These are phyloP conservation scores for Armadillidium nasatum DNA, from an alignment of 1,140 invertebrate genomes.

Conservation along the genomic window DNA sequence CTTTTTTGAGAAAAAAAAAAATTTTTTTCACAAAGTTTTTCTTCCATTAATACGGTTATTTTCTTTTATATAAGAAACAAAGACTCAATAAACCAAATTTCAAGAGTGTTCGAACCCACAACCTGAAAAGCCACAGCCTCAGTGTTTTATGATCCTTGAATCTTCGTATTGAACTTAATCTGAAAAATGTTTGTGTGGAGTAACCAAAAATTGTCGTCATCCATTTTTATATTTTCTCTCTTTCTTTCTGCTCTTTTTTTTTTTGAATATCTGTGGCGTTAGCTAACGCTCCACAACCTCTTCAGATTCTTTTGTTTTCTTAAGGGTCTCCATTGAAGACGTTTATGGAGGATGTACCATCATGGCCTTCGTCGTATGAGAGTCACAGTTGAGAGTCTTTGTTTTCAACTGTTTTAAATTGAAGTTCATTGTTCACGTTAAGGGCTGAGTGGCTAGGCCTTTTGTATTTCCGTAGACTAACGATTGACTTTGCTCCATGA, in stretches of 20 bases:
- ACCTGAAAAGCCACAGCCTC: neutral
- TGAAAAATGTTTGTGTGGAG: too few species aligned
- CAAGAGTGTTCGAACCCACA: too few species aligned
- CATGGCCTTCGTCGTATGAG: neutral
- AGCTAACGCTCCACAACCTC: neutral
- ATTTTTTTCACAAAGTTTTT: too few species aligned
- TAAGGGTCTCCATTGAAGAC: neutral
- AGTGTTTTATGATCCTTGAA: neutral
- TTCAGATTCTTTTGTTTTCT: constrained; percentile 3
- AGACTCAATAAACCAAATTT: too few species aligned
- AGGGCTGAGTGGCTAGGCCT: neutral
- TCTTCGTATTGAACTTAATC: neutral
- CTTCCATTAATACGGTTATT: too few species aligned
- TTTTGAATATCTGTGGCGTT: neutral
- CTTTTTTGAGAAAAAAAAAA: too few species aligned
- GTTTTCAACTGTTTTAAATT: constrained; percentile 3
- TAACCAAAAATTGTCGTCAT: neutral
- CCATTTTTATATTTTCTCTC: neutral
- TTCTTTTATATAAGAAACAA: too few species aligned
- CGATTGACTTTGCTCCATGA: too few species aligned
- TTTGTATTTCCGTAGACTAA: neutral
- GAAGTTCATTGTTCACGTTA: neutral
- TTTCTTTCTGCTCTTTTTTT: neutral
- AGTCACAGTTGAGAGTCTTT: neutral
- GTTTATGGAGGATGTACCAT: neutral